Base-by-base conservation (phyloP, 2,113 vertebrate genomes). In the Gymnocephalus cernua region DNA sequence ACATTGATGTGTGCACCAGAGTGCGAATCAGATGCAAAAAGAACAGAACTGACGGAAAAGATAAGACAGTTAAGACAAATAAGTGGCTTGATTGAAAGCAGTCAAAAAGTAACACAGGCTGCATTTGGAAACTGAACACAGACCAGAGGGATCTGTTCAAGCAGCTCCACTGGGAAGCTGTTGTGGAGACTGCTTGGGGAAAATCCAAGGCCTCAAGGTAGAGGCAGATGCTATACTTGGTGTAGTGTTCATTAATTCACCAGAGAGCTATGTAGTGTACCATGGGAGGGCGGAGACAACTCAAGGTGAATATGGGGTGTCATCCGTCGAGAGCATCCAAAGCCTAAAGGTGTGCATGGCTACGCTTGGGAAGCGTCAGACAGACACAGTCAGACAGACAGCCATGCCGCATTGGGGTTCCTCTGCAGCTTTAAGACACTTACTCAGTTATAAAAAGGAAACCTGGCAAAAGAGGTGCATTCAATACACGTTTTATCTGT, bases 201-300 rank as follows among this genome's bases (percentile, higher is more conserved):
- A 81, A 79, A 80, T 47, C 32, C 59, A 63, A 84, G 67, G 74
- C 88, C 85, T 87, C 41, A 7, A 89, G 89, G 67, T 85, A 89
- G 32, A 86, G 69, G 56, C 74, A 76, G 85, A 86, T 79, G 77
- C 79, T 74, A 13, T 45, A 85, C 63, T 59, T 85, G 87, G 90
- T 78, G 70, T 56, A 90, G 88, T 77, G 21, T 70, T 80, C 75
- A 61, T 51, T 53, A 81, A 84, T 77, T 85, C 74, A 72, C 80
- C 61, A 69, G 84, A 86, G 86, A 87, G 50, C 27, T 25, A 15
- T 16, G 54, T 15, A 14, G 27, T 15, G 29, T 56, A 47, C 86
- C 66, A 79, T 19, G 45, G 82, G 83, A 83, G 38, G 59, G 68
- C 11, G 47, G 32, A 18, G 32, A 78, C 88, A 84, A 50, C 72